Evolutionary conservation across 2,888 invertebrate species (phyloP), one percentile per base, ranked within the genome.

Genomic region (Megastigmus dorsalis): DNA sequence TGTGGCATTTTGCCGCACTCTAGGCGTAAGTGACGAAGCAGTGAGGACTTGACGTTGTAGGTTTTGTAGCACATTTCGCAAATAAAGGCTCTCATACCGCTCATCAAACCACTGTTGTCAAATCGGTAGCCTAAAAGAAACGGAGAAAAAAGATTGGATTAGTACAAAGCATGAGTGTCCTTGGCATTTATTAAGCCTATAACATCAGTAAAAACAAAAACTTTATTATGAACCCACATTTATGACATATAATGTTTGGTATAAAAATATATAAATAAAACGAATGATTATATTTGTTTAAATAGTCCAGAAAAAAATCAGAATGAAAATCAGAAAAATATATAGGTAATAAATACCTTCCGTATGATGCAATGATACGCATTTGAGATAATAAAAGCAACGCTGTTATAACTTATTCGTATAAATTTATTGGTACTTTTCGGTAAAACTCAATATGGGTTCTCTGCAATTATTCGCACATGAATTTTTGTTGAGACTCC

Each of bases 21-120:
- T 69, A 85, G 82, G 72, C 84, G 84, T 71, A 86, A 77, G 78
- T 89, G 89, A 38, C 87, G 84, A 28, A 82, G 80, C 48, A 88
- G 85, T 63, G 92, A 91, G 0, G 91, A 90, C 78, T 90, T 90
- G 74, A 91, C 89, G 76, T 91, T 88, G 83, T 92, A 92, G 76
- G 89, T 89, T 87, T 91, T 91, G 80, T 89, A 89, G 80, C 92
- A 92, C 59, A 89, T 89, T 75, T 85, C 86, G 82, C 92, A 92
- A 0, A 79, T 59, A 50, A 76, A 76, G n/a, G 76, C 68, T 15
- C 76, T 28, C 66, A 72, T 68, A 18, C 72, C 68, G 13, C 76
- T 28, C 66, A 72, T 68, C 30, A 55, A 23, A 9, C 28, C 28
- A 30, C 18, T 59, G 36, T 50, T 33, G 18, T 75, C 71, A n/a